These are phyloP conservation scores for Lateolabrax maculatus DNA, from an alignment of 2,797 vertebrate species.

Conservation along the genomic window DNA sequence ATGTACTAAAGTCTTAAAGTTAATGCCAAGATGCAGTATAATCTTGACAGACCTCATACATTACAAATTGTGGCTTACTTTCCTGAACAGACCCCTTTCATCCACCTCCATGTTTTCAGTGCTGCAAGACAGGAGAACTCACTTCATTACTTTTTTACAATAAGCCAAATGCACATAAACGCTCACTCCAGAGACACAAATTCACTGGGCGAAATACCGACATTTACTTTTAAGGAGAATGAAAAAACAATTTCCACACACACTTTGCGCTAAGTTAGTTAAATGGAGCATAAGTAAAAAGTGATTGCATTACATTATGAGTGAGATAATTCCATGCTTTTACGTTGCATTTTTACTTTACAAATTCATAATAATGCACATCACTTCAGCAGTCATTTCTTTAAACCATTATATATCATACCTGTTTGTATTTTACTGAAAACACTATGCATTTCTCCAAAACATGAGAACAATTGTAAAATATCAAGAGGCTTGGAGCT, in stretches of 20 bases:
- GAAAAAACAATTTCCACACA: not conserved
- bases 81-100: slow-evolving; percentile 72
- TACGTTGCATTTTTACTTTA: not conserved
- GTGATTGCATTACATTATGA: no score
- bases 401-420: not conserved
- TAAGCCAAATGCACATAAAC: not conserved
- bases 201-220: not conserved
- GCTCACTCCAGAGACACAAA: not conserved
- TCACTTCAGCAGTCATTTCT: not conserved
- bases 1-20: not conserved
- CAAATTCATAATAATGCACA: not conserved
- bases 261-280: not conserved
- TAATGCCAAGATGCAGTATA: slow-evolving; percentile 5
- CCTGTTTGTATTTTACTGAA: not conserved
- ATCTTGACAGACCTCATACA: not conserved
- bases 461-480: not conserved
- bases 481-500: not conserved
- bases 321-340: no score
- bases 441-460: not conserved
- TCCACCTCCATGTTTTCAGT: slow-evolving; percentile 74
- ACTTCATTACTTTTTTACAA: slow-evolving; percentile 26
- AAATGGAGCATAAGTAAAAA: no score
- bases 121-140: slow-evolving; percentile 67
- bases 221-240: not conserved
- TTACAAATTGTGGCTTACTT: slow-evolving; percentile 68